A percentile compares a stretch with the other conserved stretches of the same genome.
Conservation (phyloP, 2,113 vertebrate species). For the Percopsis transmontana region DNA sequence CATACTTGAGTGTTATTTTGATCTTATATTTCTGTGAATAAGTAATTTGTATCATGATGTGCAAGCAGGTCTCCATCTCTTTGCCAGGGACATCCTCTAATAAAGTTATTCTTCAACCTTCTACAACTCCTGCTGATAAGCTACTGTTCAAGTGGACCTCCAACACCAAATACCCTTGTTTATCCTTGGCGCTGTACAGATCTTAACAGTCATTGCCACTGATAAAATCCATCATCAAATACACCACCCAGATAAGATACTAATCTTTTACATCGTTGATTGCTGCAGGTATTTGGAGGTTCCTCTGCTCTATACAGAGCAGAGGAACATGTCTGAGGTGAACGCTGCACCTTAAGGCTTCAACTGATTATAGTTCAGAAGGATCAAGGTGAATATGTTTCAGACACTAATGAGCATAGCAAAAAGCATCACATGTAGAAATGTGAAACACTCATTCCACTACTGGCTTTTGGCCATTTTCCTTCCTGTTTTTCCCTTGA, state of each 20-base stretch:
- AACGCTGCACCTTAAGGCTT: too few relatives aligned
- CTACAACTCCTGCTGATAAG: constrained; percentile 40
- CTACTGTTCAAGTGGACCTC: constrained; percentile 37
- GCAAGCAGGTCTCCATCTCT: neutral
- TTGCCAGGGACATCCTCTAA: constrained; percentile 10
- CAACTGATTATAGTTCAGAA: too few relatives aligned
- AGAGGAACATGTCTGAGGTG: neutral
- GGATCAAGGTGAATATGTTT: too few relatives aligned
- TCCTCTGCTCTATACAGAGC: neutral
- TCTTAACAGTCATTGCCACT: constrained; percentile 56
- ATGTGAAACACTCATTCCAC: too few relatives aligned
- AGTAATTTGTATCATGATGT: neutral
- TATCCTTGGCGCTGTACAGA: constrained; percentile 66
- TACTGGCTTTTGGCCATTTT: too few relatives aligned
- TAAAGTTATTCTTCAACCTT: constrained; percentile 16
- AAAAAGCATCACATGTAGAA: too few relatives aligned
- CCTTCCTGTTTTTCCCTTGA: too few relatives aligned
- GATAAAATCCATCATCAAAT: constrained; percentile 73
- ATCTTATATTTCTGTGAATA: neutral
- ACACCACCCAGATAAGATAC: constrained; percentile 66
- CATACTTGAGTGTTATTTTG: too few relatives aligned
- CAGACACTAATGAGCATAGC: too few relatives aligned
- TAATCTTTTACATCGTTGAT: constrained; percentile 70
- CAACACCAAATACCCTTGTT: constrained; percentile 64
- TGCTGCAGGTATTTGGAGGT: constrained; percentile 30